Conservation (phyloP, 2,888 invertebrate species). For the Dasysyrphus tricinctus region DNA sequence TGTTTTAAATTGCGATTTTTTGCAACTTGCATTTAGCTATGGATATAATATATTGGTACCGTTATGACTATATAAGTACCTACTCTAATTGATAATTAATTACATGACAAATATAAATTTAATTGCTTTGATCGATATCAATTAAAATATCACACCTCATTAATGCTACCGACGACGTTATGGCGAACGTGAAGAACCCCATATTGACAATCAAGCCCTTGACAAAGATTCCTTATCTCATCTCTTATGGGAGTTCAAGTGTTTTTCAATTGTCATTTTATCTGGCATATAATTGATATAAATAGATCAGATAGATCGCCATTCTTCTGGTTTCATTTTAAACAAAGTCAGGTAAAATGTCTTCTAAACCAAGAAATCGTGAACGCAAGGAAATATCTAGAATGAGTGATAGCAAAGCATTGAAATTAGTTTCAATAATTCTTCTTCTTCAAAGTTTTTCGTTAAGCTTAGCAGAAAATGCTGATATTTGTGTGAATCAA, state of each 20-base stretch:
- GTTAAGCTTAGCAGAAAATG: not conserved
- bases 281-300: slow-evolving; percentile 48
- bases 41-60: no score
- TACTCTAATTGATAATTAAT: no score
- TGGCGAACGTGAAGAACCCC: not conserved
- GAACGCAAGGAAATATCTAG: not conserved
- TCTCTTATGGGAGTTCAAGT: slow-evolving; percentile 21
- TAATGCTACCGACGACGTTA: no score
- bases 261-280: slow-evolving; percentile 9
- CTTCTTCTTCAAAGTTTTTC: slow-evolving; percentile 12
- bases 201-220: slow-evolving; percentile 16
- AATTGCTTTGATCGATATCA: no score
- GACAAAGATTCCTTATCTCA: slow-evolving; percentile 40
- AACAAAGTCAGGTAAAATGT: slow-evolving; percentile 8
- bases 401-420: not conserved
- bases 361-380: not conserved
- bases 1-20: not conserved
- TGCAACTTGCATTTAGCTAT: no score
- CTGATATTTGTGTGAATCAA: slow-evolving; percentile 36
- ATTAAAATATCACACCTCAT: no score
- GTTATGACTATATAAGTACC: no score
- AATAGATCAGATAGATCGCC: slow-evolving; percentile 33
- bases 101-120: no score
- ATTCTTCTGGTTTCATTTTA: not conserved
- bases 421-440: not conserved